Conservation (phyloP, 1,140 invertebrate species). For the Drosophila novamexicana region DNA sequence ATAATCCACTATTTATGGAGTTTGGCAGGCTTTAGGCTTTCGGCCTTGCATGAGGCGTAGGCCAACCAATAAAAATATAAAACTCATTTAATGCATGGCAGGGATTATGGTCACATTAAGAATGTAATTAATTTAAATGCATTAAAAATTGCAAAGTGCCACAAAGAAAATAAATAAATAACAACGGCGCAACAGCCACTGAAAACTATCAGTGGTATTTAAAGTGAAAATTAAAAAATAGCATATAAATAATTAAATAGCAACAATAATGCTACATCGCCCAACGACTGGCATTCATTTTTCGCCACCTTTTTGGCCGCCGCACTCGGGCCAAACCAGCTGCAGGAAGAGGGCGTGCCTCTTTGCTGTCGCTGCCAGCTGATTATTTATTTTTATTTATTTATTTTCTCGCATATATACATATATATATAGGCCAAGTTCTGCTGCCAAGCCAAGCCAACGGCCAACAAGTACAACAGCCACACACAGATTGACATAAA, state of each 20-base stretch:
- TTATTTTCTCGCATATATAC: constrained; percentile 15
- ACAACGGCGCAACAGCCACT: constrained; percentile 5
- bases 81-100: constrained; percentile 60
- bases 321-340: constrained; percentile 14
- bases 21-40: constrained; percentile 2
- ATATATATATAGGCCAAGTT: too few species aligned
- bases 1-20: neutral
- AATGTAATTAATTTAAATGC: constrained; percentile 75
- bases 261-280: constrained; percentile 42
- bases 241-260: constrained; percentile 73
- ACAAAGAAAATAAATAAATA: constrained; percentile 55
- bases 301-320: constrained; percentile 25
- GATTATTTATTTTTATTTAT: constrained; percentile 66
- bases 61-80: constrained; percentile 52
- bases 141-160: constrained; percentile 56
- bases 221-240: constrained; percentile 51
- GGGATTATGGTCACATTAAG: constrained; percentile 68
- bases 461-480: constrained; percentile 36
- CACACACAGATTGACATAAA: constrained; percentile 72
- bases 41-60: constrained; percentile 22
- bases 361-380: constrained; percentile 37
- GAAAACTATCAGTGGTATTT: constrained; percentile 55
- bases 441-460: constrained; percentile 5
- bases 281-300: constrained; percentile 33
- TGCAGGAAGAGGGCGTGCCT: constrained; percentile 53